phyloP scores from a whole-genome alignment of 1,140 invertebrate genomes.

The Aleiodes sp. region DNA sequence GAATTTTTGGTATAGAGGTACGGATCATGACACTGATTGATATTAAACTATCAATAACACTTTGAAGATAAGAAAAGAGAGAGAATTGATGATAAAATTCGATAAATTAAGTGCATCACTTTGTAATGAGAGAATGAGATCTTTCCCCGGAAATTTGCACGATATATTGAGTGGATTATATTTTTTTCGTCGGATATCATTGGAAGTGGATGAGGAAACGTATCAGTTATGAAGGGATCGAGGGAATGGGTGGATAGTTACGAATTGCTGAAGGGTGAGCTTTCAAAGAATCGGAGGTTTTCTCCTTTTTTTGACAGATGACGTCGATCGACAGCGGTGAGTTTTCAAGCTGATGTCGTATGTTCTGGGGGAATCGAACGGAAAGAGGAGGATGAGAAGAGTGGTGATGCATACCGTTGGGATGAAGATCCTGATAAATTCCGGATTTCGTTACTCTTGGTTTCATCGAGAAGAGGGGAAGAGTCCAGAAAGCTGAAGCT shows the following conservation, averaged over 20 bases:
- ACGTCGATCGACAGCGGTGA: constrained; percentile 1
- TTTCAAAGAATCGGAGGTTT: neutral
- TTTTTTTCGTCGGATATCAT: neutral
- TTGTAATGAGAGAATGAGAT: too few species aligned
- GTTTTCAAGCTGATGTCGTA: constrained; percentile 13
- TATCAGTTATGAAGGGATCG: constrained; percentile 25
- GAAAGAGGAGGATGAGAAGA: neutral
- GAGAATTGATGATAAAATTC: neutral
- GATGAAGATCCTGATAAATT: constrained; percentile 31
- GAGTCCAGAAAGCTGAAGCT: neutral
- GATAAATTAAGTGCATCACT: neutral
- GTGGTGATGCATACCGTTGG: neutral
- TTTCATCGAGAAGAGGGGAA: neutral
- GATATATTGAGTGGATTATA: constrained; percentile 3
- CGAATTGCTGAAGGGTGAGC: constrained; percentile 11
- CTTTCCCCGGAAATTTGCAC: neutral
- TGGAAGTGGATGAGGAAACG: neutral
- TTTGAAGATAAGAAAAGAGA: neutral
- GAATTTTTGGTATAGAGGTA: neutral
- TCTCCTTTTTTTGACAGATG: neutral
- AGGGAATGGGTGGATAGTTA: constrained; percentile 33
- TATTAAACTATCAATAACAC: neutral
- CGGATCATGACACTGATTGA: constrained; percentile 8
- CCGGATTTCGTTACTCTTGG: constrained; percentile 27
- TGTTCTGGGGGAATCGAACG: constrained; percentile 7